Evolutionary conservation across 2,113 vertebrate species (phyloP), one percentile per base, ranked within the genome.

Genomic region (Corvus cornix): DNA sequence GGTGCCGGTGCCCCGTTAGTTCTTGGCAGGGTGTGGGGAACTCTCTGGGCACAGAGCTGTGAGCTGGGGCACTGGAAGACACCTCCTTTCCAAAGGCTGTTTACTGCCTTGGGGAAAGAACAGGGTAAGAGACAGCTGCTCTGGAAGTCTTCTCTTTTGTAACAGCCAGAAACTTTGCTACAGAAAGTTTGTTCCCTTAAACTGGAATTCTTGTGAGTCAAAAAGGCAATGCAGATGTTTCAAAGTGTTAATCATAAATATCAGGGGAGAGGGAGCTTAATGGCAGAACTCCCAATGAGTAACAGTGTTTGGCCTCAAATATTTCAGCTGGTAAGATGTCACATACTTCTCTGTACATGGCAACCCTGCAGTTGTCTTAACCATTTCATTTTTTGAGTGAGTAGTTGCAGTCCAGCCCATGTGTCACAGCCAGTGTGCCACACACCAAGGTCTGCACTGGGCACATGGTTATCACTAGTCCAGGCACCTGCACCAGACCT

Each of bases 191-290:
- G 19, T 63, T 77, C 55, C 74, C 46, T 89, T 85, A 80, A 73
- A 93, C 70, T 68, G 93, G 63, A 93, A 87, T 77, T 77, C 26
- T 62, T 90, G 69, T 93, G 90, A 96, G 78, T 94, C 82, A 87
- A 94, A 88, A 94, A 85, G 90, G 82, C 84, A 63, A 48, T 62
- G 56, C 55, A 94, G 87, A 96, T 90, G 55, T 93, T 95, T 87
- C 62, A 17, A 80, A 88, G 92, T 74, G 91, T 85, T 97, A 91
- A 96, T 96, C 90, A 93, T 80, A 85, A 93, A 16, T 96, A 91
- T 73, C 87, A 89, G n/a, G 93, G 78, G 66, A 87, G 69, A 85
- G 22, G 20, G 72, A 91, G 35, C 75, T 90, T 70, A 70, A 82
- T 67, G 91, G 79, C 89, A 90, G 64, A 77, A 59, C 6, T 96